phyloP scores from a whole-genome alignment of 2,797 vertebrate genomes.

The Parotocinclus haroldoi region DNA sequence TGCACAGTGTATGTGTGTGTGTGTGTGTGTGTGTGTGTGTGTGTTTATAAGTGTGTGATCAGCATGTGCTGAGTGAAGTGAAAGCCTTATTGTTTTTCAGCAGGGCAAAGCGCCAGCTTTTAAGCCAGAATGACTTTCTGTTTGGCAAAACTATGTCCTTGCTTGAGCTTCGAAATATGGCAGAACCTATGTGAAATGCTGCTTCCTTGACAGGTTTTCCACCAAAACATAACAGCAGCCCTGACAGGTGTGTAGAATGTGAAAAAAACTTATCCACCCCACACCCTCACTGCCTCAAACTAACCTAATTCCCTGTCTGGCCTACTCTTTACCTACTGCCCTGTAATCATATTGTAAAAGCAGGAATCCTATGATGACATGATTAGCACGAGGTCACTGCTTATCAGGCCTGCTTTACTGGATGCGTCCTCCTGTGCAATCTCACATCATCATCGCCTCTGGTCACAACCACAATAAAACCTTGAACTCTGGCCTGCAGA shows the following conservation, averaged over 20 bases:
- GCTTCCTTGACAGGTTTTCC: conserved; percentile 47
- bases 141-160: conserved; percentile 42
- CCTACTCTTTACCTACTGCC: conserved; percentile 24
- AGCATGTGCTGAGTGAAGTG: conserved; percentile 41
- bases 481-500: conserved; percentile 38
- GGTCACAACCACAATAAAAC: conserved; percentile 22
- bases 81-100: conserved; percentile 44
- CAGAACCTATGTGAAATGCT: conserved; percentile 37
- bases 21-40: conserved; percentile 25
- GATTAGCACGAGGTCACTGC: conserved; percentile 48
- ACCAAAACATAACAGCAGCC: conserved; percentile 44
- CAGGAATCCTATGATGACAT: conserved; percentile 53
- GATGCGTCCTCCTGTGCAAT: conserved; percentile 18
- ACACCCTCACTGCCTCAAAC: not conserved
- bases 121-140: conserved; percentile 32
- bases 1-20: conserved; percentile 36
- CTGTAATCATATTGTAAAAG: conserved; percentile 60
- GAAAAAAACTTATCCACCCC: conserved; percentile 9
- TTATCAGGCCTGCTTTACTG: conserved; percentile 29
- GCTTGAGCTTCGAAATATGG: conserved; percentile 42
- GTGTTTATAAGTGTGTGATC: conserved; percentile 35
- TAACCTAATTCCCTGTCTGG: conserved; percentile 17
- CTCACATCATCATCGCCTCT: not conserved
- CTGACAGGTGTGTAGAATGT: conserved; percentile 39
- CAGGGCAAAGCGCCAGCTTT: conserved; percentile 22